Evolutionary conservation across 2,888 invertebrate species (phyloP).

Genomic region (Pseudococcus viburni): DNA sequence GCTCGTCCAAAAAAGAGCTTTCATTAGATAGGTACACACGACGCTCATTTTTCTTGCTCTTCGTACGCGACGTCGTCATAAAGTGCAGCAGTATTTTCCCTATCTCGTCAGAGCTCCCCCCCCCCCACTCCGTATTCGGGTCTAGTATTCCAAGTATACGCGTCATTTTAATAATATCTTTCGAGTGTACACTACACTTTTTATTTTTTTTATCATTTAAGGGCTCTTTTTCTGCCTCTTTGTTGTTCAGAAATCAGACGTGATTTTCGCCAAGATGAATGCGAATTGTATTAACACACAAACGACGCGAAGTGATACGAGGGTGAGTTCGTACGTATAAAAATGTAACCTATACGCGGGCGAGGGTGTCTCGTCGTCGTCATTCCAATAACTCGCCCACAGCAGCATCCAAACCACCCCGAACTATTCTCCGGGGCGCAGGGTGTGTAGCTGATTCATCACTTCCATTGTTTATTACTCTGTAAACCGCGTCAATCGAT

Average conservation of each 20-base stretch:
- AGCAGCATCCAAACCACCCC: not conserved
- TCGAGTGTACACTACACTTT: not conserved
- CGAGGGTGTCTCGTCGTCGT: not conserved
- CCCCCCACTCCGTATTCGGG: not conserved
- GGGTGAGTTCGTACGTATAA: not conserved
- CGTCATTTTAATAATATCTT: slow-evolving; percentile 8
- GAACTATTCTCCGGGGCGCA: not conserved
- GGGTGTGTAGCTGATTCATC: slow-evolving; percentile 34
- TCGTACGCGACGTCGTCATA: not conserved
- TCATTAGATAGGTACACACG: not conserved
- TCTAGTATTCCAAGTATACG: not conserved
- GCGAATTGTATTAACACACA: not conserved
- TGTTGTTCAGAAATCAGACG: slow-evolving; percentile 5
- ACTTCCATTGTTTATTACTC: slow-evolving; percentile 25
- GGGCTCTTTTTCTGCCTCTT: not conserved
- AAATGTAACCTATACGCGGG: not conserved
- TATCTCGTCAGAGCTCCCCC: not conserved
- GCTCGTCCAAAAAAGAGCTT: not conserved
- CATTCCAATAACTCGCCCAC: not conserved
- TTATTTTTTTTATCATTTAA: too few relatives aligned
- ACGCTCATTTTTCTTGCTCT: not conserved
- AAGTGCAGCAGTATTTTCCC: not conserved
- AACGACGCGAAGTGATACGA: not conserved
- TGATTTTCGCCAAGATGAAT: slow-evolving; percentile 4
- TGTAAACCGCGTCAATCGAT: not conserved